Evolutionary conservation across 1,140 invertebrate species (phyloP).

Genomic region (Magallana angulata): DNA sequence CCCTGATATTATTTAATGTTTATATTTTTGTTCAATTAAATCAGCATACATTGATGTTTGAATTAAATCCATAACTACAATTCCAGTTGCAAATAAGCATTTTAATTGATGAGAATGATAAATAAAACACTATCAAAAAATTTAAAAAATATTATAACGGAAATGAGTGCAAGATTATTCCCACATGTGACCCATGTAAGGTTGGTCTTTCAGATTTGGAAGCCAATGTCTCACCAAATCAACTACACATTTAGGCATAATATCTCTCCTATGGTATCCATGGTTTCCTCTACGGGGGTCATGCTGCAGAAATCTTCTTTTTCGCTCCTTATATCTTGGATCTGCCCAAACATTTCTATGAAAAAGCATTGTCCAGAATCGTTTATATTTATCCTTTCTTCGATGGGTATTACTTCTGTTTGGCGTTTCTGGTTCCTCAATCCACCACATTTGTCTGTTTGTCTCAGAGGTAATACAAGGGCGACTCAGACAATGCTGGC

Average conservation of each 20-base stretch:
- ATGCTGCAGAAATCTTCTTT: background rate
- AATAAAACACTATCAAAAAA: no score
- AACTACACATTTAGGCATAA: slow-evolving; percentile 44
- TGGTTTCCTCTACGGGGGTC: background rate
- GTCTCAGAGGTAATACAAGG: slow-evolving; percentile 36
- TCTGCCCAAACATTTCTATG: slow-evolving; percentile 39
- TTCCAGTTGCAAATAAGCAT: no score
- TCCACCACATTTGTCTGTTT: slow-evolving; percentile 41
- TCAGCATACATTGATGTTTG: no score
- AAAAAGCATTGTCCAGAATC: slow-evolving; percentile 43
- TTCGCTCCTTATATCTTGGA: slow-evolving; percentile 21
- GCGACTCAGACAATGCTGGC: slow-evolving; percentile 28
- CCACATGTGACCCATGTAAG: slow-evolving; percentile 36
- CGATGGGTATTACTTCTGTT: background rate
- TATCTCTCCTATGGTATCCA: slow-evolving; percentile 34
- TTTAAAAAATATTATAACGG: no score
- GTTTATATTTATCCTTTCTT: slow-evolving; percentile 38
- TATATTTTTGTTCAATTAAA: no score
- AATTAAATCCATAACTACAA: no score
- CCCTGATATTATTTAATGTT: no score
- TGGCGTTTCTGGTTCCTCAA: background rate
- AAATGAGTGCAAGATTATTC: background rate
- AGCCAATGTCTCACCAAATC: slow-evolving; percentile 36
- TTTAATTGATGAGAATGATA: no score
- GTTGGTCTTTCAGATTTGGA: background rate